Base-by-base conservation (phyloP, 2,888 invertebrate species). In the Osedax fenrisi region DNA sequence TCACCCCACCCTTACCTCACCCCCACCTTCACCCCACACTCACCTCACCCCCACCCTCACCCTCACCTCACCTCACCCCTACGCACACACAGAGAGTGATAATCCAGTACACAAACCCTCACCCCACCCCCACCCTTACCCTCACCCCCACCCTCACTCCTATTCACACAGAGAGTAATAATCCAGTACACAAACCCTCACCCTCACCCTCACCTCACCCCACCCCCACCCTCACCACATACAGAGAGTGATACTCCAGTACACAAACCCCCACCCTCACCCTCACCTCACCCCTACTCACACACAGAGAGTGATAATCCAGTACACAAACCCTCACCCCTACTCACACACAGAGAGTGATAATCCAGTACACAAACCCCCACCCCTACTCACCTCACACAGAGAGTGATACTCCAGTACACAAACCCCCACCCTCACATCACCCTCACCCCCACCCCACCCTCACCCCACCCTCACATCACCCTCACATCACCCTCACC, bases 301-400 rank as follows among this genome's bases (percentile, higher is more conserved):
- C 72, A 26, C 61, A 22, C 26, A 21, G n/a, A n/a, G n/a, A n/a
- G n/a, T n/a, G n/a, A n/a, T n/a, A n/a, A n/a, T n/a, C n/a, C n/a
- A 22, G 2, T 22, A 10, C 24, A 13, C 23, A 23, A 24, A 13
- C 3, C 25, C 13, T 25, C 59, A 2, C 24, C 25, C 25, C 17
- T 26, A 22, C n/a, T 25, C 24, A 59, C 22, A 21, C 26, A 24
- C 23, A 21, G 25, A 1, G 13, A n/a, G 26, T 78, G 26, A 80
- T 83, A 73, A 79, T 79, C 73, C 80, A 81, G 76, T 82, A 82
- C 74, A 80, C 79, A 67, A 82, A 81, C 59, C 79, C 24, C 64
- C 23, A 3, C 25, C 13, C 56, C 59, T 10, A 23, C 25, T 26
- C 17, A 24, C 27, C n/a, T 25, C 22, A 21, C 26, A 24, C 23